phyloP scores from a whole-genome alignment of 2,888 invertebrate species.

The Macrosoma leucophasiata region DNA sequence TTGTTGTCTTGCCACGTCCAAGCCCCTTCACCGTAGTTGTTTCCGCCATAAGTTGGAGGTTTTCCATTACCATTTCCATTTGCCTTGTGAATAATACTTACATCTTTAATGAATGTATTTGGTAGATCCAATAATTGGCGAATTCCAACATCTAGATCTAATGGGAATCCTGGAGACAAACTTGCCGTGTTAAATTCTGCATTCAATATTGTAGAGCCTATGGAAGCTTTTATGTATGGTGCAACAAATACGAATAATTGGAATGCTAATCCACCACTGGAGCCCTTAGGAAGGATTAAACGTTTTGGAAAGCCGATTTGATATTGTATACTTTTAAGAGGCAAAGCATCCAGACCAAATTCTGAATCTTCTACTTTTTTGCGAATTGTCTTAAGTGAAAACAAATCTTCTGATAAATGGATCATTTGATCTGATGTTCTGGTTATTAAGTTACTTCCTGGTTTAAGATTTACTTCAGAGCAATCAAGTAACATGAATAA shows the following conservation, averaged over 20 bases:
- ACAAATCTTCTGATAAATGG: slow-evolving; percentile 76
- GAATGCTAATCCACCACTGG: slow-evolving; percentile 77
- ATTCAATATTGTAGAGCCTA: slow-evolving; percentile 45
- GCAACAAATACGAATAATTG: slow-evolving; percentile 79
- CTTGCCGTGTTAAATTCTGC: slow-evolving; percentile 53
- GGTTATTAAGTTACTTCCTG: slow-evolving; percentile 79
- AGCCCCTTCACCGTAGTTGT: too few relatives aligned
- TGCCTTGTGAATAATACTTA: slow-evolving; percentile 49
- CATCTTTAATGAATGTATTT: slow-evolving; percentile 53
- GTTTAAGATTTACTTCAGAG: slow-evolving; percentile 74
- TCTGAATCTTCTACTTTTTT: slow-evolving; percentile 77
- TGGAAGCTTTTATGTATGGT: slow-evolving; percentile 56
- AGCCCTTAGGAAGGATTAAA: slow-evolving; percentile 82
- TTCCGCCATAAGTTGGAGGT: slow-evolving; percentile 13
- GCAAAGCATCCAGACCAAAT: slow-evolving; percentile 66
- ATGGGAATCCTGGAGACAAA: slow-evolving; percentile 80
- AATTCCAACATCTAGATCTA: slow-evolving; percentile 79
- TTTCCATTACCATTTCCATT: slow-evolving; percentile 20
- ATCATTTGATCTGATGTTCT: slow-evolving; percentile 78
- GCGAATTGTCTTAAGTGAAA: slow-evolving; percentile 75
- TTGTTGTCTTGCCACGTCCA: slow-evolving; percentile 20
- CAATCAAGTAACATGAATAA: slow-evolving; percentile 77
- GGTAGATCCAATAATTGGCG: slow-evolving; percentile 50
- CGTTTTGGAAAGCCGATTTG: slow-evolving; percentile 81
- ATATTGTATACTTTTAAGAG: slow-evolving; percentile 62